These are phyloP conservation scores for Buphagus erythrorhynchus DNA, from an alignment of 2,797 vertebrate genomes.

Conservation along the genomic window DNA sequence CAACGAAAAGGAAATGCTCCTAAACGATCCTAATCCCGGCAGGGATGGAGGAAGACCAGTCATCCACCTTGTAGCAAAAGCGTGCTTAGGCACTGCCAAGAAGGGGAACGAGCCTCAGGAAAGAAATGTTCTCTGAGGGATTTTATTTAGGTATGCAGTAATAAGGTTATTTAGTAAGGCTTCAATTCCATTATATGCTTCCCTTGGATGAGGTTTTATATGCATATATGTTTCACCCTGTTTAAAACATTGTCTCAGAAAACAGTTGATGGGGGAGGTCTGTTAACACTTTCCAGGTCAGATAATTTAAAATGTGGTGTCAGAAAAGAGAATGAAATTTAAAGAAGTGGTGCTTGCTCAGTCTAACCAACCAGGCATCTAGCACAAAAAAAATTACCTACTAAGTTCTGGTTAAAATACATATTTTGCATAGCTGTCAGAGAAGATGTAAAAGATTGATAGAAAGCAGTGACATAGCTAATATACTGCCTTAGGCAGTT, in stretches of 20 bases:
- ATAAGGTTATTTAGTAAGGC: neutral
- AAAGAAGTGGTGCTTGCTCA: neutral
- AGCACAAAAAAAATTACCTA: neutral
- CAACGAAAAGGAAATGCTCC: neutral
- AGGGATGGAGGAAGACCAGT: neutral
- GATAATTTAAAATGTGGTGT: neutral
- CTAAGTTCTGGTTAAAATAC: neutral
- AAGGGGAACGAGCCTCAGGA: neutral
- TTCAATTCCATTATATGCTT: neutral
- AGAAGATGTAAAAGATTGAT: neutral
- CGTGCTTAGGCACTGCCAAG: neutral
- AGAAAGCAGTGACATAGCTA: neutral
- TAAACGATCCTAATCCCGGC: accelerated
- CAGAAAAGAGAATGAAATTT: neutral
- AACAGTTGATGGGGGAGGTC: neutral
- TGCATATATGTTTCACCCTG: neutral
- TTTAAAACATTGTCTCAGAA: neutral
- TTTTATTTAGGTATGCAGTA: neutral
- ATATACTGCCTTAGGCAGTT: neutral
- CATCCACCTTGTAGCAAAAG: neutral
- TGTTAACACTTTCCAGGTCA: neutral
- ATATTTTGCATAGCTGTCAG: neutral
- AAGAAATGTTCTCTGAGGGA: neutral
- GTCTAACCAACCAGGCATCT: neutral
- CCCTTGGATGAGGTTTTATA: neutral